Percentiles rank a stretch among this genome's conserved stretches.
phyloP scores from a whole-genome alignment of 2,888 invertebrate species.

The Acronicta leporina region DNA sequence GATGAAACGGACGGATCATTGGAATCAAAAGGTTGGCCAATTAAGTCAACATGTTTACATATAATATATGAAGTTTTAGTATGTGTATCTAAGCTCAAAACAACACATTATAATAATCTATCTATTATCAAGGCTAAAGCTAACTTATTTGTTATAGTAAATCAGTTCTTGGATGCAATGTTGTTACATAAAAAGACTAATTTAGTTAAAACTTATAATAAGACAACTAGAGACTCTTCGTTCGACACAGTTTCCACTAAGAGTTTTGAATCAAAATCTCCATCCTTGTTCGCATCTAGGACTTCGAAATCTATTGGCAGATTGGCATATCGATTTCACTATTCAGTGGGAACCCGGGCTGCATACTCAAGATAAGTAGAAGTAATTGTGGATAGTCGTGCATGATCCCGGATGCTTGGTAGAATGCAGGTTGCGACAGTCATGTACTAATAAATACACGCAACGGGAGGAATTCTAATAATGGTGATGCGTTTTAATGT shows the following conservation, averaged over 20 bases:
- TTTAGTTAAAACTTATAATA: too few relatives aligned
- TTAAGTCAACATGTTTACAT: too few relatives aligned
- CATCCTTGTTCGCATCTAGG: conserved; percentile 8
- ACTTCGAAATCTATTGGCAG: conserved; percentile 48
- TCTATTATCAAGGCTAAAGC: too few relatives aligned
- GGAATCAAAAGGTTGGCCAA: too few relatives aligned
- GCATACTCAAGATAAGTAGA: conserved; percentile 42
- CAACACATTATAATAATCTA: background rate
- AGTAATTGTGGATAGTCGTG: conserved; percentile 55
- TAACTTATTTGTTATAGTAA: too few relatives aligned
- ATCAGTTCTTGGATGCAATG: too few relatives aligned
- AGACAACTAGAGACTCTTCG: background rate
- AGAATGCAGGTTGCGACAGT: conserved; percentile 44
- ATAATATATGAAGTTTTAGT: too few relatives aligned
- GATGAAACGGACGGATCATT: too few relatives aligned
- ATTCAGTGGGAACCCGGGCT: conserved; percentile 25
- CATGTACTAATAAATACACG: conserved; percentile 54
- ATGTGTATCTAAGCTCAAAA: too few relatives aligned
- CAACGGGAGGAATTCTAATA: conserved; percentile 54
- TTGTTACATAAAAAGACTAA: too few relatives aligned
- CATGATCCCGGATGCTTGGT: conserved; percentile 57
- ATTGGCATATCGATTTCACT: conserved; percentile 52
- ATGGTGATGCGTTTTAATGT: conserved; percentile 49
- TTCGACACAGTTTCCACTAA: background rate
- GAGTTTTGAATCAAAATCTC: conserved; percentile 11